Evolutionary conservation across 2,113 vertebrate genomes (phyloP), one percentile per base, ranked within the genome.

Genomic region (Protobothrops mucrosquamatus): DNA sequence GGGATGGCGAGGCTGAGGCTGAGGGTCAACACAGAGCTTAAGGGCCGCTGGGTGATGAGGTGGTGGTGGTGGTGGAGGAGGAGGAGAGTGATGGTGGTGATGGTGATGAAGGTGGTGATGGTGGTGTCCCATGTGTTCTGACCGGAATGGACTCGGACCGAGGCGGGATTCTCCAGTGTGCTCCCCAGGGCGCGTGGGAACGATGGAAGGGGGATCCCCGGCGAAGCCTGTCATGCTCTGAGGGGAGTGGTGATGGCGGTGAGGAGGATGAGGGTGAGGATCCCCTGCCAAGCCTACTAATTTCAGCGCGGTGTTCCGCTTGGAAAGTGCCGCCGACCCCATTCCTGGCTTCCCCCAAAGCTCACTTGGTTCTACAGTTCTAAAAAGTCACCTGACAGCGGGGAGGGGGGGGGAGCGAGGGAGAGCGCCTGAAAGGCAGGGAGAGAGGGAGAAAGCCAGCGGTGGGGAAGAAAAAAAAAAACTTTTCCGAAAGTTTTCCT

Each of bases 11-110:
- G 98, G 98, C 97, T 94, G 88, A 89, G 52, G 54, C 93, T 98
- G 97, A 85, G 48, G 98, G 97, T 18, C 98, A 98, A 96, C 98
- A 98, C 97, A 98, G 98, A 98, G 98, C 98, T 98, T 98, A 98
- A 98, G 98, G 98, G 98, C 98, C 98, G 98, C 98, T 98, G 98
- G 98, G 99, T 98, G 98, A 98, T 98, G 97, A 98, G 98, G 97
- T 93, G 95, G 89, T 22, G 24, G 89, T n/a, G 48, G 97, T 93
- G 95, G 89, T 22, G 24, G 89, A 20, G 48, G 26, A 95, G 96
- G 96, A 94, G 98, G 98, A 74, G 89, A 34, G 29, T 34, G 97
- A 97, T 98, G 98, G 97, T 97, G 97, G 26, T 34, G 91, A 4
- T n/a, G 85, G 6, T 87, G 59, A 23, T 11, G 92, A 97, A 96